Conservation (phyloP, 2,888 invertebrate species). For the Flexamia atlantica region DNA sequence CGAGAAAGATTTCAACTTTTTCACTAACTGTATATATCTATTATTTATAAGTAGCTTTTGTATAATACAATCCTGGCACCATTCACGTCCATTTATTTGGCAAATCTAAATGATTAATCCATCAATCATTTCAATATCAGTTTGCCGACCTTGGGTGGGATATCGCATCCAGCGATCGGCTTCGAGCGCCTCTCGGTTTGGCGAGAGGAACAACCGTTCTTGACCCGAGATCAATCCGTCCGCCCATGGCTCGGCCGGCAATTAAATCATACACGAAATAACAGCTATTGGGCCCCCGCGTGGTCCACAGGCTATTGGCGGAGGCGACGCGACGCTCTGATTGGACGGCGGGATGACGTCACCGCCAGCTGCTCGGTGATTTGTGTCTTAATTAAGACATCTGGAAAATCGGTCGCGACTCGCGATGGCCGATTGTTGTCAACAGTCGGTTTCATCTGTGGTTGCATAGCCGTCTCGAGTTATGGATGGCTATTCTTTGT, state of each 20-base stretch:
- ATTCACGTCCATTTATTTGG: no score
- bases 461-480: no score
- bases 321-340: not conserved
- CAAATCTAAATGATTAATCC: no score
- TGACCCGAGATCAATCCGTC: not conserved
- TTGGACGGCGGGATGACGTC: not conserved
- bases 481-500: no score
- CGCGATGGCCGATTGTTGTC: not conserved
- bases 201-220: no score
- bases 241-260: not conserved
- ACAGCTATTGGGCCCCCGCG: not conserved
- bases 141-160: no score
- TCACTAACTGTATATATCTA: no score
- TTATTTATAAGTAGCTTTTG: no score
- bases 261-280: not conserved
- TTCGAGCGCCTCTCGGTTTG: not conserved
- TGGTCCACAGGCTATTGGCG: not conserved
- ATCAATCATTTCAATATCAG: no score
- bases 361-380: not conserved
- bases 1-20: no score
- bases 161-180: not conserved
- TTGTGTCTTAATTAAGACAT: slow-evolving; percentile 31
- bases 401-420: slow-evolving; percentile 7
- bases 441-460: not conserved
- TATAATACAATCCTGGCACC: no score